Conservation (phyloP, 2,797 vertebrate species). For the Adrianichthys oophorus region DNA sequence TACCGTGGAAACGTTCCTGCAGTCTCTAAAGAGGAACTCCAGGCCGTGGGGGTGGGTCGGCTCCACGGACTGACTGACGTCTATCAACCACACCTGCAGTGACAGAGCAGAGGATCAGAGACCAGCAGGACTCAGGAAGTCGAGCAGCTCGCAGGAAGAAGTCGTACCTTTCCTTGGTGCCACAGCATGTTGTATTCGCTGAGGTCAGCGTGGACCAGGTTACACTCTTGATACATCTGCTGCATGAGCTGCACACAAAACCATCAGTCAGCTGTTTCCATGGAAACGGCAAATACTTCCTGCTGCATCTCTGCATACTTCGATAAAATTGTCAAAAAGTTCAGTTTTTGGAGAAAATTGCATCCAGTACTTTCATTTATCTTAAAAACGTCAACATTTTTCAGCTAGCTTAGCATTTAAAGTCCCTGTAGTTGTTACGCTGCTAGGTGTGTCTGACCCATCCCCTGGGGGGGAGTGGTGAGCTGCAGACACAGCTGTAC, state of each 20-base stretch:
- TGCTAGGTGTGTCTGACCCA: no score
- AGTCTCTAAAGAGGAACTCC: conserved; percentile 96
- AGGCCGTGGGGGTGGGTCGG: conserved; percentile 93
- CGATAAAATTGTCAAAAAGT: no score
- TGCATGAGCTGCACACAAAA: conserved; percentile 86
- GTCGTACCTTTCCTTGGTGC: conserved; percentile 87
- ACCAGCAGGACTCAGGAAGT: neutral
- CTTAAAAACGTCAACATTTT: no score
- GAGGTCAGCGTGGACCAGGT: conserved; percentile 92
- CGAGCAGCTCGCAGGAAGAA: no score
- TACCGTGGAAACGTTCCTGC: conserved; percentile 93
- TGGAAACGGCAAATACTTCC: no score
- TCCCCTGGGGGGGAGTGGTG: no score
- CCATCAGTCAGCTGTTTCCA: neutral
- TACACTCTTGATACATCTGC: conserved; percentile 86
- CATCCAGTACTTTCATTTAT: no score
- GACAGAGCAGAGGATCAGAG: neutral
- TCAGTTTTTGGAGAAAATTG: no score
- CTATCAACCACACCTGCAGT: conserved; percentile 92
- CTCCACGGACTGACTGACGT: conserved; percentile 96
- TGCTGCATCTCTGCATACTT: no score
- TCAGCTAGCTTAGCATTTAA: no score
- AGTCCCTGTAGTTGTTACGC: no score
- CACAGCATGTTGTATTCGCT: conserved; percentile 99
- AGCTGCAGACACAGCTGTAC: no score